phyloP scores from a whole-genome alignment of 2,888 invertebrate genomes.

The Chloromyia formosa region DNA sequence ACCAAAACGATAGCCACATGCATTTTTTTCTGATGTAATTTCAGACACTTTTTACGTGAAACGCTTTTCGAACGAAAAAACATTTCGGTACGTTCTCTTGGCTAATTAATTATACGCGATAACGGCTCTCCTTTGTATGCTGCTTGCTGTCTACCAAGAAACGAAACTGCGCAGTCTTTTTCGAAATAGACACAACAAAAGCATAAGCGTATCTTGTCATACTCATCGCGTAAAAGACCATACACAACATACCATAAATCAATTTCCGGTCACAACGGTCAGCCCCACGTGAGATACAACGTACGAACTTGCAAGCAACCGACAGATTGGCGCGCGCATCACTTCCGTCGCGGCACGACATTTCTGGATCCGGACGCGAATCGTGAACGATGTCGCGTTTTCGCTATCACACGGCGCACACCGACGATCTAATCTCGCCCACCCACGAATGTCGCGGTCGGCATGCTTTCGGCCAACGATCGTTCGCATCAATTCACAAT shows the following conservation, averaged over 20 bases:
- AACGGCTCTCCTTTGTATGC: not conserved
- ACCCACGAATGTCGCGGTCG: not conserved
- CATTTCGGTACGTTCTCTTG: too few relatives aligned
- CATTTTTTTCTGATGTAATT: constrained; percentile 22
- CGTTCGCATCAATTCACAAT: constrained; percentile 25
- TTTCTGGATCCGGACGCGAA: not conserved
- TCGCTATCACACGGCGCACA: not conserved
- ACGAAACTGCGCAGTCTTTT: not conserved
- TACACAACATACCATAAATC: not conserved
- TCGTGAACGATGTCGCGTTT: not conserved
- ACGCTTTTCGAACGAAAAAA: not conserved
- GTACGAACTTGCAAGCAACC: not conserved
- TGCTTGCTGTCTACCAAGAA: not conserved
- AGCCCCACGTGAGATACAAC: not conserved
- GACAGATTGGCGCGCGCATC: constrained; percentile 5
- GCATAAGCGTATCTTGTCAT: not conserved
- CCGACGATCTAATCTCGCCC: too few relatives aligned
- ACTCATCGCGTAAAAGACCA: not conserved
- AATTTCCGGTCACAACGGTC: not conserved
- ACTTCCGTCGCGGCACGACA: constrained; percentile 2
- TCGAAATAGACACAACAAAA: constrained; percentile 4
- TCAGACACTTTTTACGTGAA: constrained; percentile 22
- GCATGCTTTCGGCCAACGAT: not conserved
- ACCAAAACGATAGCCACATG: not conserved
- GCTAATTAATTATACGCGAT: too few relatives aligned